These are phyloP conservation scores for Microcebus lehilahytsara DNA, from an alignment of 2,113 vertebrate genomes.

Conservation along the genomic window DNA sequence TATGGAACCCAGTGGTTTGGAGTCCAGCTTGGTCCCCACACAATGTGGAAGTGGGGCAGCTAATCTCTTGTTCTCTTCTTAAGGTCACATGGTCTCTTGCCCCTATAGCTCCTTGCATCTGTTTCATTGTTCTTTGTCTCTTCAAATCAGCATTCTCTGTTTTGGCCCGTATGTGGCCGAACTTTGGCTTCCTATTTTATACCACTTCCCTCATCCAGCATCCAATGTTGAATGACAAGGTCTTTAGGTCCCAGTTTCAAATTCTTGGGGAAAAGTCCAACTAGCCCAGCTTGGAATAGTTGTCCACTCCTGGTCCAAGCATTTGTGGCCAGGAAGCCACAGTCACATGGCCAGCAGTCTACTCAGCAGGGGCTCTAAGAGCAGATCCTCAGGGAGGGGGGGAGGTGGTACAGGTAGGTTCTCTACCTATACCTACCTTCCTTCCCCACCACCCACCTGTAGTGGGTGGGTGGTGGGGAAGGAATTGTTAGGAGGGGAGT, in stretches of 20 bases:
- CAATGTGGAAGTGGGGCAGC: not conserved
- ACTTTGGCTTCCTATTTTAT: not conserved
- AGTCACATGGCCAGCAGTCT: not conserved
- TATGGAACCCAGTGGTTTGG: not conserved
- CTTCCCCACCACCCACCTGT: too few species aligned
- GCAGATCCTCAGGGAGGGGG: not conserved
- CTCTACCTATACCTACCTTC: not conserved
- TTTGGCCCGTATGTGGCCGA: not conserved
- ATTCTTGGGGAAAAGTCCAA: not conserved
- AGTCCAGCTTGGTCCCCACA: not conserved
- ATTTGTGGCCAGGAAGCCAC: not conserved
- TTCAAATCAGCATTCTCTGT: not conserved
- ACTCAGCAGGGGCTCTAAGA: not conserved
- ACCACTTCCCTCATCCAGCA: not conserved
- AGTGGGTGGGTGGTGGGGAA: not conserved
- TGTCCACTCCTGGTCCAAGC: not conserved
- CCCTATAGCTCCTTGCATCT: not conserved
- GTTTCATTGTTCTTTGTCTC: not conserved
- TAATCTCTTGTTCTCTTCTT: not conserved
- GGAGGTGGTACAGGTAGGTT: not conserved
- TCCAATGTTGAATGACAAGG: not conserved
- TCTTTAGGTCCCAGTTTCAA: slow-evolving; percentile 27
- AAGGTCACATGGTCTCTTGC: not conserved
- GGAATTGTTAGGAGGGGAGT: not conserved
- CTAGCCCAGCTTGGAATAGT: not conserved